Conservation (phyloP, 1,140 invertebrate species). For the Thereuonema tuberculata region DNA sequence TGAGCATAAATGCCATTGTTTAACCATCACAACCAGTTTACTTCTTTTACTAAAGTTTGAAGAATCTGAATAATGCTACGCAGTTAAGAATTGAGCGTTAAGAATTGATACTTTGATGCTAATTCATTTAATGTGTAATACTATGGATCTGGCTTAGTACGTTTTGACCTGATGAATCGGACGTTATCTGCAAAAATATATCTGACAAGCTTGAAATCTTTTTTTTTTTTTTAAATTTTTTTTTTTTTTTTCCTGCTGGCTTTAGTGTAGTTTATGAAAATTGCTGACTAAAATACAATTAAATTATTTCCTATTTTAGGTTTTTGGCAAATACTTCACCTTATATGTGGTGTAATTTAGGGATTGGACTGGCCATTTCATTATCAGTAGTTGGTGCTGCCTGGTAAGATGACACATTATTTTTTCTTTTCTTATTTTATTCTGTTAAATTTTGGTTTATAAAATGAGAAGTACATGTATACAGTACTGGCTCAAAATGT, state of each 20-base stretch:
- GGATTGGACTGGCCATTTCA: constrained; percentile 82
- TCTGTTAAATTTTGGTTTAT: background rate
- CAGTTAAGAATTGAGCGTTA: too few species aligned
- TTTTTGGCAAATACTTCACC: constrained; percentile 72
- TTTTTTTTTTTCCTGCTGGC: background rate
- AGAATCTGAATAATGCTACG: too few species aligned
- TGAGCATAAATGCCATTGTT: too few species aligned
- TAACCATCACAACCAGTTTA: too few species aligned
- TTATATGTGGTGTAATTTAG: constrained; percentile 84
- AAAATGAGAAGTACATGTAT: background rate
- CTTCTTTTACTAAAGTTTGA: too few species aligned
- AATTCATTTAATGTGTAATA: too few species aligned
- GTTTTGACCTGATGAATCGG: too few species aligned
- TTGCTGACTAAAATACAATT: too few species aligned
- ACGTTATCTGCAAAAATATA: too few species aligned
- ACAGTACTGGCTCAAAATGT: background rate
- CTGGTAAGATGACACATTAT: constrained; percentile 50
- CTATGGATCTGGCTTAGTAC: too few species aligned
- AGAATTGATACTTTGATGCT: too few species aligned
- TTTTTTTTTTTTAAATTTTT: constrained; percentile 8
- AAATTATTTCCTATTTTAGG: constrained; percentile 29
- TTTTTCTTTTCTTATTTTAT: background rate
- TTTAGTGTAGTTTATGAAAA: background rate
- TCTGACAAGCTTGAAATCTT: too few species aligned
- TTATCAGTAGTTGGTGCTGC: constrained; percentile 95